phyloP scores from a whole-genome alignment of 2,888 invertebrate genomes.

The Aquatica leii region DNA sequence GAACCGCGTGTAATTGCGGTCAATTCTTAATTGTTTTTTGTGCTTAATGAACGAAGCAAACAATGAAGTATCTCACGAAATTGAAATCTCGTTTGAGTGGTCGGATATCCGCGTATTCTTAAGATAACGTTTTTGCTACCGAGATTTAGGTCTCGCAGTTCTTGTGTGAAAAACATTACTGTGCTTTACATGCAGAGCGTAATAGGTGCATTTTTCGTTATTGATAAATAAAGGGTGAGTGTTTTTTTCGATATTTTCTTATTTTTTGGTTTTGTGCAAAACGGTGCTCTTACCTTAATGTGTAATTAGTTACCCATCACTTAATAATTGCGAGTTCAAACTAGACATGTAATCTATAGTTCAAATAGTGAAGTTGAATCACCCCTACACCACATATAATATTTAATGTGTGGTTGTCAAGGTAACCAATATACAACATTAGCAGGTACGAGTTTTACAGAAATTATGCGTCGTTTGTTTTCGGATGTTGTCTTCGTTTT shows the following conservation, averaged over 20 bases:
- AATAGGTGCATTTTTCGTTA: background rate
- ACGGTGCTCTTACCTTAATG: constrained; percentile 1
- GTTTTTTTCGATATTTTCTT: background rate
- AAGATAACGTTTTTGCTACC: constrained; percentile 24
- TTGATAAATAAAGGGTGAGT: background rate
- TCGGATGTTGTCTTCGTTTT: background rate
- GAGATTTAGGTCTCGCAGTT: background rate
- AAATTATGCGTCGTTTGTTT: constrained; percentile 18
- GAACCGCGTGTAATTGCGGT: background rate
- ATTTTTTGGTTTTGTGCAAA: background rate
- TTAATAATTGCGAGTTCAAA: background rate
- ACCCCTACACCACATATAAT: background rate
- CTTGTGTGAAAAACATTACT: background rate
- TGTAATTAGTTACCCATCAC: constrained; percentile 4
- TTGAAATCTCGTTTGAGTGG: constrained; percentile 32
- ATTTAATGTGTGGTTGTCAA: constrained; percentile 43
- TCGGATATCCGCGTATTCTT: constrained; percentile 40
- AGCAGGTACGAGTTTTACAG: constrained; percentile 45
- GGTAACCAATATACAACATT: constrained; percentile 50
- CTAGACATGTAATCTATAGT: background rate
- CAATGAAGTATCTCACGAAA: constrained; percentile 35
- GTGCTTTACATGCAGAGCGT: background rate
- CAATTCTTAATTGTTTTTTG: constrained; percentile 28
- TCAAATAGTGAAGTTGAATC: background rate
- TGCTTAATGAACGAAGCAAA: constrained; percentile 30